A percentile compares a stretch with the other conserved stretches of the same genome.
These are phyloP conservation scores for Mus spretus DNA, from an alignment of 2,797 vertebrate genomes.

Conservation along the genomic window DNA sequence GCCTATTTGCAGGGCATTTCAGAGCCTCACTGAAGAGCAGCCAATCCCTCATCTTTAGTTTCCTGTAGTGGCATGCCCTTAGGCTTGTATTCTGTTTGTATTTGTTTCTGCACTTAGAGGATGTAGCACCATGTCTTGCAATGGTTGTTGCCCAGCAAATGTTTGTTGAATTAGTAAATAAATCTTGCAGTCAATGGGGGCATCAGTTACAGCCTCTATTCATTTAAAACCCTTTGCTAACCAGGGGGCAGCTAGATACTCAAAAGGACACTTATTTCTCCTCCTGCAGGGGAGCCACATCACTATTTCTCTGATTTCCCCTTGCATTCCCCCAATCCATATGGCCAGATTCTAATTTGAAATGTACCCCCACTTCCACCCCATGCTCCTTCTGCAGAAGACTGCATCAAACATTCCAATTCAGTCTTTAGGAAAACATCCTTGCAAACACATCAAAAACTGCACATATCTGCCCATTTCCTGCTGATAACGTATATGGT, in stretches of 20 bases:
- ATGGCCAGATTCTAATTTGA: slow-evolving; percentile 23
- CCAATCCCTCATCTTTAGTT: background rate
- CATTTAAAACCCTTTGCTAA: background rate
- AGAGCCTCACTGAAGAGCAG: background rate
- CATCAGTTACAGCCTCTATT: background rate
- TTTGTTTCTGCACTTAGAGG: slow-evolving; percentile 54
- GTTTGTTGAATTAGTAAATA: slow-evolving; percentile 54
- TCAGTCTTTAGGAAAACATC: slow-evolving; percentile 53
- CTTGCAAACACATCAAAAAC: slow-evolving; percentile 67
- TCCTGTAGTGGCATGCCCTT: background rate
- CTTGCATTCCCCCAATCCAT: background rate
- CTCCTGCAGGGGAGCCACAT: background rate
- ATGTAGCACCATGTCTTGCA: background rate
- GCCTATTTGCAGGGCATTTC: background rate
- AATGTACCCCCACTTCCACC: background rate
- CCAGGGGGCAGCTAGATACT: slow-evolving; percentile 12
- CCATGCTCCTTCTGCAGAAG: background rate
- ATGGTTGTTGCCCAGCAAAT: slow-evolving; percentile 44
- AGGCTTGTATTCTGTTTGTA: slow-evolving; percentile 49
- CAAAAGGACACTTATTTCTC: background rate
- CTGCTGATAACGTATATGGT: slow-evolving; percentile 72
- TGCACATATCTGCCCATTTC: slow-evolving; percentile 67
- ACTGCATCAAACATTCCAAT: slow-evolving; percentile 7
- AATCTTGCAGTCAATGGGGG: slow-evolving; percentile 25
- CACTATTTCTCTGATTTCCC: background rate